Conservation (phyloP, 2,113 vertebrate species). For the Sapajus apella region DNA sequence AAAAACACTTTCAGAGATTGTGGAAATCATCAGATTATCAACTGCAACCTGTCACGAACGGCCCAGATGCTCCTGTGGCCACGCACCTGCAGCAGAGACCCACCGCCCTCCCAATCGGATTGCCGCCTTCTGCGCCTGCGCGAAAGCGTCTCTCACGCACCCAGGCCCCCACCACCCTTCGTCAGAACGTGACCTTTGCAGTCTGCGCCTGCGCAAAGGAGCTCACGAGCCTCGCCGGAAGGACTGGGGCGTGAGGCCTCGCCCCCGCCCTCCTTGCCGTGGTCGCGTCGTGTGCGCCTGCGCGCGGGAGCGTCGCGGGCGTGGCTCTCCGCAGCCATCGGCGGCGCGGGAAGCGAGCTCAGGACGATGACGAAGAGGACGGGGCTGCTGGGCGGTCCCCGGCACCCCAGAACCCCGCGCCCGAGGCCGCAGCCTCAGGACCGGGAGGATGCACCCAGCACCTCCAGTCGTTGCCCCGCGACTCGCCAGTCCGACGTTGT, state of each 20-base stretch:
- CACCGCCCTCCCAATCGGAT: accelerated
- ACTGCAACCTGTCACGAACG: not conserved
- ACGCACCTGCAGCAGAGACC: accelerated
- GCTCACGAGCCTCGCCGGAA: not conserved
- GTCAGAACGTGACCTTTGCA: not conserved
- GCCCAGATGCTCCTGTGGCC: not conserved
- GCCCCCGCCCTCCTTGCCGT: too few species aligned
- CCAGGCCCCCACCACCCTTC: too few species aligned
- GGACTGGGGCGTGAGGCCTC: not conserved
- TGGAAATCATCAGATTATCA: not conserved
- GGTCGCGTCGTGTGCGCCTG: not conserved
- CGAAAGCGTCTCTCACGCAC: too few species aligned
- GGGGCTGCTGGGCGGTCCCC: not conserved
- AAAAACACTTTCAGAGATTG: not conserved
- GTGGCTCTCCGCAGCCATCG: accelerated
- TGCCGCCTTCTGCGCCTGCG: not conserved
- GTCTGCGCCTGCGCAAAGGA: not conserved
- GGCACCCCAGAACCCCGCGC: not conserved
- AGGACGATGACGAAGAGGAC: not conserved
- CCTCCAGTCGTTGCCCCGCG: not conserved
- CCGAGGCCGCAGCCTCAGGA: not conserved
- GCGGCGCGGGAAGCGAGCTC: too few species aligned
- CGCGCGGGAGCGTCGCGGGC: accelerated
- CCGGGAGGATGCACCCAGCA: not conserved
- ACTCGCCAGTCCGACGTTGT: not conserved